phyloP scores from a whole-genome alignment of 2,797 vertebrate genomes.

The Chanos chanos region DNA sequence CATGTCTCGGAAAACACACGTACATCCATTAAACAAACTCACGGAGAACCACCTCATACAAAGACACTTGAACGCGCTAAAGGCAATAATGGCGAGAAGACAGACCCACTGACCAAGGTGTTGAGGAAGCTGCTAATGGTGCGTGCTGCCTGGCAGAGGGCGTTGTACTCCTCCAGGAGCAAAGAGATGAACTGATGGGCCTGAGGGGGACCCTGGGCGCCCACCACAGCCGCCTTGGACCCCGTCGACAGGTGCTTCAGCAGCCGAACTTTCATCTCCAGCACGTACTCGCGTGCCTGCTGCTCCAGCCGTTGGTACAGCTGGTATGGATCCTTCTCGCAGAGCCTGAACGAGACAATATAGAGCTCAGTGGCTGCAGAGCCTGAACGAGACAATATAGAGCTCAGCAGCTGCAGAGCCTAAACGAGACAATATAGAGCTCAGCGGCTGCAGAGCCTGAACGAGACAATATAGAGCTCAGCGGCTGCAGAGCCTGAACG shows the following conservation, averaged over 20 bases:
- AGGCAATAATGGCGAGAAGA: not conserved
- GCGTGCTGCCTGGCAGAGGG: slow-evolving; percentile 93
- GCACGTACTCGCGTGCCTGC: slow-evolving; percentile 92
- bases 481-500: too few species aligned
- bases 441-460: too few species aligned
- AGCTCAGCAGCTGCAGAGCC: too few species aligned
- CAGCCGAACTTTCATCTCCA: slow-evolving; percentile 95
- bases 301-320: slow-evolving; percentile 97
- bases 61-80: too few species aligned
- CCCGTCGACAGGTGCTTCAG: slow-evolving; percentile 87
- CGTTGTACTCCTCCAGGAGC: slow-evolving; percentile 91
- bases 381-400: too few species aligned
- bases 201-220: slow-evolving; percentile 84
- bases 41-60: too few species aligned
- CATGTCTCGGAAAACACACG: too few species aligned
- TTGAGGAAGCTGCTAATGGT: slow-evolving; percentile 95
- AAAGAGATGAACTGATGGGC: slow-evolving; percentile 94
- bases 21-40: too few species aligned
- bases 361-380: not conserved
- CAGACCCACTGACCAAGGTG: slow-evolving; percentile 82
- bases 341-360: slow-evolving; percentile 75
- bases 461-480: too few species aligned
- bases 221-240: slow-evolving; percentile 70
- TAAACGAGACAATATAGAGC: too few species aligned
- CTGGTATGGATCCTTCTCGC: slow-evolving; percentile 96